Conservation (phyloP, 2,888 invertebrate species). For the Carpatolechia fugitivella region DNA sequence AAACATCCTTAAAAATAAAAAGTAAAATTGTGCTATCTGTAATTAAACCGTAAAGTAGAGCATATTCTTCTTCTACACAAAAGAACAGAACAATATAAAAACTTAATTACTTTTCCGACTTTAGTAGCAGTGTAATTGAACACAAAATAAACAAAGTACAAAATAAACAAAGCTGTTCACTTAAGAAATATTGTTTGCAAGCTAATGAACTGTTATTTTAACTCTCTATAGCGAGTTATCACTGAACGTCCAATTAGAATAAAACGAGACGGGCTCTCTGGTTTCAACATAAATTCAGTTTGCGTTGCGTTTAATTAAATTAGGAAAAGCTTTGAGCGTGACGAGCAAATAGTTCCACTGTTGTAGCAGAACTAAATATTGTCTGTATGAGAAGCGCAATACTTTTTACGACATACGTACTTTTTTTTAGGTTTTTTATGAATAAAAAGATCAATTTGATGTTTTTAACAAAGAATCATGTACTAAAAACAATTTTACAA, state of each 20-base stretch:
- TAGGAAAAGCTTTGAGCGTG: slow-evolving; percentile 36
- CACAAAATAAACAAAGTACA: not conserved
- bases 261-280: slow-evolving; percentile 51
- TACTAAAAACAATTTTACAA: too few relatives aligned
- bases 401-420: too few relatives aligned
- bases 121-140: not conserved
- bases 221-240: slow-evolving; percentile 42
- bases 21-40: too few relatives aligned
- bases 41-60: too few relatives aligned
- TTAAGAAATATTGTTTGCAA: not conserved
- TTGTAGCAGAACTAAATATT: not conserved
- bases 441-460: too few relatives aligned
- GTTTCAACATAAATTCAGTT: slow-evolving; percentile 57
- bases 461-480: too few relatives aligned
- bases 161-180: not conserved
- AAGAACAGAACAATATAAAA: not conserved
- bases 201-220: slow-evolving; percentile 28
- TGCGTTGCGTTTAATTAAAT: slow-evolving; percentile 45
- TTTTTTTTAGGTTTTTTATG: too few relatives aligned
- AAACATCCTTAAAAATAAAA: too few relatives aligned
- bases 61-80: too few relatives aligned
- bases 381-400: too few relatives aligned
- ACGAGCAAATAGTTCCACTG: slow-evolving; percentile 33
- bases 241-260: slow-evolving; percentile 59
- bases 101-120: not conserved